A percentile compares a stretch with the other conserved stretches of the same genome.
Evolutionary conservation across 2,113 vertebrate species (phyloP).

Genomic region (Chloebia gouldiae): DNA sequence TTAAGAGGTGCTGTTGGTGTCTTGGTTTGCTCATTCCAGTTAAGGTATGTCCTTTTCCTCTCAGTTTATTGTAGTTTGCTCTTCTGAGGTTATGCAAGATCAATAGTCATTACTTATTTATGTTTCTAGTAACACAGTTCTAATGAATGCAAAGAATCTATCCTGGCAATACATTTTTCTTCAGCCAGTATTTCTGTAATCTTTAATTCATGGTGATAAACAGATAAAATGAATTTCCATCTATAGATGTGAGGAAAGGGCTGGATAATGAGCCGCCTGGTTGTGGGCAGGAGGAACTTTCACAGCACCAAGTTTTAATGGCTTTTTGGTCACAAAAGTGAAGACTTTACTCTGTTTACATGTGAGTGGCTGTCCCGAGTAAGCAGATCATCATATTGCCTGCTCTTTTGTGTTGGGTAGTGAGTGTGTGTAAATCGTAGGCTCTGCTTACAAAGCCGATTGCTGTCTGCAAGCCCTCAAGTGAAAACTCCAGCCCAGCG

Average conservation of each 20-base stretch:
- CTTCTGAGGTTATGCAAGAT: constrained; percentile 50
- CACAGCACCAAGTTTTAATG: neutral
- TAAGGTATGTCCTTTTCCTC: constrained; percentile 18
- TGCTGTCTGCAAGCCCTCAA: neutral
- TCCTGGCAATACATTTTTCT: constrained; percentile 21
- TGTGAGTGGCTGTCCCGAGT: neutral
- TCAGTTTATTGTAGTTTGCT: constrained; percentile 59
- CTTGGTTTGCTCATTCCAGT: neutral
- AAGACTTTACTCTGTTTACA: neutral
- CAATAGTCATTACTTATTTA: constrained; percentile 63
- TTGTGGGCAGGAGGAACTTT: neutral
- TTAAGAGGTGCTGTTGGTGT: neutral
- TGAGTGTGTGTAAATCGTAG: accelerated
- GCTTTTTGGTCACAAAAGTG: neutral
- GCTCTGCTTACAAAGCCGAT: neutral
- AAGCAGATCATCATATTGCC: accelerated
- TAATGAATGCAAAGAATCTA: constrained; percentile 65
- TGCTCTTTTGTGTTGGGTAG: neutral
- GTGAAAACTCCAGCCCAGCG: neutral
- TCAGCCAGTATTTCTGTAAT: constrained; percentile 29
- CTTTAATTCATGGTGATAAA: constrained; percentile 51
- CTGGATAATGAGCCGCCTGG: neutral
- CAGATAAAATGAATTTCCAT: constrained; percentile 19
- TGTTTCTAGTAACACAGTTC: constrained; percentile 65
- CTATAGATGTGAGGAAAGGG: neutral